Evolutionary conservation across 2,113 vertebrate genomes (phyloP), one percentile per base, ranked within the genome.

Genomic region (Aegithalos caudatus): DNA sequence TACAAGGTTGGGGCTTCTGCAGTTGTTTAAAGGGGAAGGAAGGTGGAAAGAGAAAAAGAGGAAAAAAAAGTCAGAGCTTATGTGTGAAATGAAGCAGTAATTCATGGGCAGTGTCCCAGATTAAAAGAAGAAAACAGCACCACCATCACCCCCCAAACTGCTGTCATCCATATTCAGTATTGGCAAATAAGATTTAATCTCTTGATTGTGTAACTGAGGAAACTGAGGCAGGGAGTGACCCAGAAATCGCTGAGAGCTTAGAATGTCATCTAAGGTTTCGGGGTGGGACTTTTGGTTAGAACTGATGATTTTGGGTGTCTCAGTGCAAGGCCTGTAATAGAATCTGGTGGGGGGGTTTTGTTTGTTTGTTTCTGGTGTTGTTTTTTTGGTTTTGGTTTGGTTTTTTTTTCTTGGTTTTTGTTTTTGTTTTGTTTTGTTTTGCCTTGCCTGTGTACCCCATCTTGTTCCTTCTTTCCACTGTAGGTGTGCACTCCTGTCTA

Each of bases 381-480:
- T 8, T 3, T 7, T 28, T 33, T 42, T 44, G 9, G n/a, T n/a
- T n/a, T n/a, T n/a, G n/a, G n/a, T n/a, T n/a, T n/a, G n/a, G n/a
- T n/a, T n/a, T n/a, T n/a, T n/a, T n/a, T n/a, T n/a, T n/a, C n/a
- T n/a, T n/a, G n/a, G n/a, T n/a, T n/a, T n/a, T n/a, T n/a, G n/a
- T n/a, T n/a, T n/a, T n/a, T n/a, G n/a, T n/a, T n/a, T 16, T 54
- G n/a, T 18, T 28, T 22, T 47, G 45, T 6, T 4, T 7, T 29
- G 42, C 31, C 12, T 6, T 42, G 4, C 18, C 5, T 51, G 19
- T 29, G 23, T n/a, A 2, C 4, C 3, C 17, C 3, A 2, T 38
- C 7, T n/a, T 20, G 10, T 17, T 47, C 37, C 18, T 11, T 57
- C 8, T 84, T 13, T 14, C 9, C 13, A 3, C 29, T 21, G 33